phyloP scores from a whole-genome alignment of 1,140 invertebrate species.

The Euborellia annulipes region DNA sequence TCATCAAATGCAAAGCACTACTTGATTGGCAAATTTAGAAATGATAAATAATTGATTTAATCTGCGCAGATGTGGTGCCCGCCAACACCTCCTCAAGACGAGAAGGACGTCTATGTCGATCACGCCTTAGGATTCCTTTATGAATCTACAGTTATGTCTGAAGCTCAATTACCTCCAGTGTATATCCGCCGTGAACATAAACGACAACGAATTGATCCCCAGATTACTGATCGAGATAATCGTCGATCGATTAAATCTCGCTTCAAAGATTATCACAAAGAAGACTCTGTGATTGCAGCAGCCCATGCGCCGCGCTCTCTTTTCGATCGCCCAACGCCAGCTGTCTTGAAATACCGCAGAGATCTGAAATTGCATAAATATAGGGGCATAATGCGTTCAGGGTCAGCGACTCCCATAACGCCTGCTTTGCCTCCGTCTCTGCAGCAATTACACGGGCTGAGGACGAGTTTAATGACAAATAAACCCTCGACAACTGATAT shows the following conservation, averaged over 20 bases:
- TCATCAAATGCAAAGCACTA: conserved; percentile 8
- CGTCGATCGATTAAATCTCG: conserved; percentile 12
- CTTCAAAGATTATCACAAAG: conserved; percentile 38
- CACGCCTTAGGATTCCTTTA: conserved; percentile 70
- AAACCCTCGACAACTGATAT: conserved; percentile 28
- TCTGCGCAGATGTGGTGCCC: conserved; percentile 89
- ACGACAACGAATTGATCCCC: conserved; percentile 45
- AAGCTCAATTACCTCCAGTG: conserved; percentile 68
- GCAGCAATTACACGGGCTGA: conserved; percentile 13
- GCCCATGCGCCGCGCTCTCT: conserved; percentile 47
- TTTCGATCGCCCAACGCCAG: conserved; percentile 71
- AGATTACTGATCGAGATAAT: conserved; percentile 18
- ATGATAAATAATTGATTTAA: conserved; percentile 10
- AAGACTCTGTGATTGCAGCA: conserved; percentile 50
- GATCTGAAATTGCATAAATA: conserved; percentile 63
- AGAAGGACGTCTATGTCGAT: conserved; percentile 84
- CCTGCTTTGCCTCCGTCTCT: conserved; percentile 34
- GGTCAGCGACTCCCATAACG: conserved; percentile 41
- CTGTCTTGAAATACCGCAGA: conserved; percentile 55
- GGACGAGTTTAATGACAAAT: too few relatives aligned
- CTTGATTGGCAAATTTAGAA: conserved; percentile 1
- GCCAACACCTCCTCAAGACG: conserved; percentile 80
- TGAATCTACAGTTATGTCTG: conserved; percentile 63
- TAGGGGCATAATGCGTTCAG: conserved; percentile 40
- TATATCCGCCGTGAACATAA: conserved; percentile 69